Evolutionary conservation across 2,797 vertebrate species (phyloP).

Genomic region (Myotis pilosus): DNA sequence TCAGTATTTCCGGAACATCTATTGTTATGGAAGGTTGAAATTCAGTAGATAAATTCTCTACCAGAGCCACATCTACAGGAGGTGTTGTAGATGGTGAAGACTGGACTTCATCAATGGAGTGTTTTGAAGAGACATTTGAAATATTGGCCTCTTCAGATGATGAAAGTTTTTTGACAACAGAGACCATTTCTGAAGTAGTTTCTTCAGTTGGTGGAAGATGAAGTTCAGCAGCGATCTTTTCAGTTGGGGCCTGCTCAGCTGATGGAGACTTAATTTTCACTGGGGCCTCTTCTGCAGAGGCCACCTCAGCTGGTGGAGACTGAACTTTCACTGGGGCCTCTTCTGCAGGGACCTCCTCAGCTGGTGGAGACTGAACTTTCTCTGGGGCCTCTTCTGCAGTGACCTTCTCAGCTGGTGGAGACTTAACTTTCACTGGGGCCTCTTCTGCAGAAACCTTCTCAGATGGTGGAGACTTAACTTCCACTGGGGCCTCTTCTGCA

Average conservation of each 20-base stretch:
- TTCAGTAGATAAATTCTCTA: background rate
- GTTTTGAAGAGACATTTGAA: background rate
- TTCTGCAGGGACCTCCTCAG: background rate
- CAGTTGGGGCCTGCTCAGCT: fast-evolving
- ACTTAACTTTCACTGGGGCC: background rate
- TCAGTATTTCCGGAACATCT: background rate
- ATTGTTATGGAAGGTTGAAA: background rate
- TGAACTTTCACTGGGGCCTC: fast-evolving
- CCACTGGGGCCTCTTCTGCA: background rate
- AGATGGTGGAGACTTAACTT: background rate
- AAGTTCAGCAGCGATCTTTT: fast-evolving
- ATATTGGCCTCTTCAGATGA: background rate
- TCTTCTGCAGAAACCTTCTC: background rate
- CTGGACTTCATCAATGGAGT: background rate
- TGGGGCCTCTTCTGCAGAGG: background rate
- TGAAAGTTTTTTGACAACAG: background rate
- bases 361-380: background rate
- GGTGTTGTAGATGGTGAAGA: background rate
- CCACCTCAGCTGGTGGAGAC: background rate
- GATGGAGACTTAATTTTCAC: background rate
- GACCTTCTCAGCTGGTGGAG: background rate
- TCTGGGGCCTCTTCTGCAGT: background rate
- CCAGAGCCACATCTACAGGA: background rate
- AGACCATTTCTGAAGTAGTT: background rate
- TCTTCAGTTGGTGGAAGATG: background rate